Evolutionary conservation across 2,888 invertebrate genomes (phyloP).

Genomic region (Drosophila sordidapex): DNA sequence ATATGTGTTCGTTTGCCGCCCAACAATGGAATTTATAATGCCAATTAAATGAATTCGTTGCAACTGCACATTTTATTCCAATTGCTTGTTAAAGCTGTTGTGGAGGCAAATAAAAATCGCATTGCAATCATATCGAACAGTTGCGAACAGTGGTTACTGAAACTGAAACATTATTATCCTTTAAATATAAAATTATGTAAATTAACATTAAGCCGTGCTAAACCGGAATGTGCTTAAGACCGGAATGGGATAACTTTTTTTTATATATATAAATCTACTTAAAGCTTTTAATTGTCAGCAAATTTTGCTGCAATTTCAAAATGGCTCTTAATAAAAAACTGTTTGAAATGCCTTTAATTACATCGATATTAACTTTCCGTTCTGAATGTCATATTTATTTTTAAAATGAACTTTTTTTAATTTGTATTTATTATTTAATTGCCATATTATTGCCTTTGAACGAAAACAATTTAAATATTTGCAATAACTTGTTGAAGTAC

Average conservation of each 20-base stretch:
- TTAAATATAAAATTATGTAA: constrained; percentile 1
- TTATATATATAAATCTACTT: not conserved
- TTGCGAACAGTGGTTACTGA: not conserved
- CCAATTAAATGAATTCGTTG: constrained; percentile 59
- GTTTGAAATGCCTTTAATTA: constrained; percentile 6
- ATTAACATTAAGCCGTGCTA: constrained; percentile 1
- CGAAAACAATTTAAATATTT: not conserved
- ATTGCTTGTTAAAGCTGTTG: constrained; percentile 22
- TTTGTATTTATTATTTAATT: constrained; percentile 4
- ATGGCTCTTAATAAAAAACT: constrained; percentile 10
- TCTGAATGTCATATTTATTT: constrained; percentile 3
- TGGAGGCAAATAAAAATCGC: constrained; percentile 4
- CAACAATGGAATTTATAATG: constrained; percentile 70
- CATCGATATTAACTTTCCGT: constrained; percentile 8
- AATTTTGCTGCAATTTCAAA: constrained; percentile 16
- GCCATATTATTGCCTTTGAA: not conserved
- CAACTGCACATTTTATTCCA: constrained; percentile 36
- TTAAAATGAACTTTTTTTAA: constrained; percentile 1
- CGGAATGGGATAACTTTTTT: not conserved
- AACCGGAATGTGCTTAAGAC: constrained; percentile 7
- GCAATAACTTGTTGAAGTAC: not conserved
- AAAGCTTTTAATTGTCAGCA: constrained; percentile 1
- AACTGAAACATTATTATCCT: constrained; percentile 7
- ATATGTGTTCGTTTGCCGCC: constrained; percentile 30
- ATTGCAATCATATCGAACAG: not conserved